A percentile compares a stretch with the other conserved stretches of the same genome.
Evolutionary conservation across 2,797 vertebrate species (phyloP).

Genomic region (Hippopotamyrus pictus): DNA sequence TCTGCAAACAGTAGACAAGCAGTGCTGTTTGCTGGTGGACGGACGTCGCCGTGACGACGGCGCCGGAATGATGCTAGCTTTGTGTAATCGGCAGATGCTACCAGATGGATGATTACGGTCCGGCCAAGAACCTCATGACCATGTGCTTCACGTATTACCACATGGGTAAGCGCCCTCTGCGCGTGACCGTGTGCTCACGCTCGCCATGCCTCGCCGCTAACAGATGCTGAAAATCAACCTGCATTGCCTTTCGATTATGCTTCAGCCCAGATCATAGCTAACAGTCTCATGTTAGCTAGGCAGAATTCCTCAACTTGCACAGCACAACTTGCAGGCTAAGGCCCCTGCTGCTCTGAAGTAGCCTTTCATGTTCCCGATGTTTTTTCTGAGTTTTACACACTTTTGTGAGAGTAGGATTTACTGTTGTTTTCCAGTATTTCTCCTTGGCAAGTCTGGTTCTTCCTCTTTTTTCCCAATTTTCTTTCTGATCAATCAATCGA

Average conservation of each 20-base stretch:
- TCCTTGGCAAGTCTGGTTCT: background rate
- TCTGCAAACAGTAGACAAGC: background rate
- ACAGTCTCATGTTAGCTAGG: background rate
- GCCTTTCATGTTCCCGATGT: background rate
- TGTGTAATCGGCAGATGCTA: constrained; percentile 71
- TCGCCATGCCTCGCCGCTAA: background rate
- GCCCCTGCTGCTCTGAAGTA: background rate
- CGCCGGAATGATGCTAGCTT: background rate
- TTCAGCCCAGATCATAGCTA: background rate
- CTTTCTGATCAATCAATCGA: background rate
- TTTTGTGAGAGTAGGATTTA: background rate
- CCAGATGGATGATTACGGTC: constrained; percentile 95
- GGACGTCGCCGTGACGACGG: background rate
- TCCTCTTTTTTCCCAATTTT: background rate
- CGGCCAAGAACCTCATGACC: constrained; percentile 97
- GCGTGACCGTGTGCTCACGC: background rate
- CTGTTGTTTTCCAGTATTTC: background rate
- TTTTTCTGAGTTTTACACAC: background rate
- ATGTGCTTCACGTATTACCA: constrained; percentile 99
- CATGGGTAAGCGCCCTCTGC: constrained; percentile 64
- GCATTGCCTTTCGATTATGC: background rate
- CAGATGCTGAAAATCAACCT: background rate
- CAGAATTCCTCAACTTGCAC: background rate
- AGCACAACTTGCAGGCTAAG: background rate
- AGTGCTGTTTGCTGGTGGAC: background rate